Evolutionary conservation across 1,140 invertebrate genomes (phyloP), one percentile per base, ranked within the genome.

Genomic region (Heliconius melpomene): DNA sequence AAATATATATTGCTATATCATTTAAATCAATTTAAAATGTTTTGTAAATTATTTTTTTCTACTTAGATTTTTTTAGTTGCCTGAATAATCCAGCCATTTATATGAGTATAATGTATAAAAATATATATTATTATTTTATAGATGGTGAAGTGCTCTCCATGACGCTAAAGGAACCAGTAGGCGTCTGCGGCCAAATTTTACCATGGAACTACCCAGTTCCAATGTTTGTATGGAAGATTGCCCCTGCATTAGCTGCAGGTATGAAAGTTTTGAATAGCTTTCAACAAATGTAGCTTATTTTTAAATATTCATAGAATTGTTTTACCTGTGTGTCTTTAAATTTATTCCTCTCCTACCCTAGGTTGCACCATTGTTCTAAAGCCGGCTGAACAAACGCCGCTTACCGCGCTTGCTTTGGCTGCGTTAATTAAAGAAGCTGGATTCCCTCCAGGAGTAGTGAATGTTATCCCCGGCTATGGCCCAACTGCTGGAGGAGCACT

Each of bases 141-240:
- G 96, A 96, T 90, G 95, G 95, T 74, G 91, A 94, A 74, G 93
- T 95, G 16, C 86, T 96, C 81, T 94, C 95, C 1, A 96, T 97
- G 86, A 98, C 97, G 0, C 87, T 96, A 26, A 96, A 97, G 84
- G 97, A 98, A 89, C 97, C 97, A 9, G 95, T 98, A 46, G 97
- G 97, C 66, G 97, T 98, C 38, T 97, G 97, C 91, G 97, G 96
- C n/a, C 96, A 97, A 87, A 97, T 98, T 70, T 97, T 97, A 82
- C 97, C 97, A 57, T 98, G 97, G 97, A 98, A 98, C 92, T 98
- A 97, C 87, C 97, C 97, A 3, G 92, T 98, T 70, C 90, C 97
- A 20, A 97, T 98, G 96, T 95, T 97, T 82, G 95, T 96, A 2
- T 97, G 97, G 96, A 98, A 98, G 90, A 94, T 97, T 72, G 97